Percentiles rank a stretch among this genome's conserved stretches.
Conservation (phyloP, 2,888 invertebrate genomes). For the Abrostola tripartita region DNA sequence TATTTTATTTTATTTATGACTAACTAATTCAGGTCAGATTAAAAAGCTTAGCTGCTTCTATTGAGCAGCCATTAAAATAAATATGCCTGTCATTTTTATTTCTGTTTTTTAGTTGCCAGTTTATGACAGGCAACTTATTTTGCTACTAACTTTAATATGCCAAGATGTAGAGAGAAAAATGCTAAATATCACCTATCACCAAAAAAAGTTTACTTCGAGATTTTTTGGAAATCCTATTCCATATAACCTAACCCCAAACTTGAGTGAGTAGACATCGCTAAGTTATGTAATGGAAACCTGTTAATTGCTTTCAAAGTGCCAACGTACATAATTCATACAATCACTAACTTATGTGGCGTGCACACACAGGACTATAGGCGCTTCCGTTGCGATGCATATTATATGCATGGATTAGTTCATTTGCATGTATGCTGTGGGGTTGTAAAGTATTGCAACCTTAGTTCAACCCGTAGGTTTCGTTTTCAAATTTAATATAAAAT, state of each 20-base stretch:
- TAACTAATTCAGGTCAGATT: too few relatives aligned
- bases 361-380: constrained; percentile 54
- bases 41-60: too few relatives aligned
- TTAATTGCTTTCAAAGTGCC: constrained; percentile 87
- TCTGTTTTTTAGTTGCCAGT: too few relatives aligned
- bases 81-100: too few relatives aligned
- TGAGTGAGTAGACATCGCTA: constrained; percentile 80
- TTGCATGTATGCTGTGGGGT: constrained; percentile 37
- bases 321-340: constrained; percentile 85
- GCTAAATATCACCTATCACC: too few relatives aligned
- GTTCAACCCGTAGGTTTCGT: not conserved
- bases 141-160: too few relatives aligned
- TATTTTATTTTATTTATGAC: too few relatives aligned
- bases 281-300: constrained; percentile 87
- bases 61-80: too few relatives aligned
- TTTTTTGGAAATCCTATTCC: constrained; percentile 54
- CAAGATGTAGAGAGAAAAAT: too few relatives aligned
- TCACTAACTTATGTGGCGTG: constrained; percentile 76
- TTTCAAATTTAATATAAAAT: too few relatives aligned
- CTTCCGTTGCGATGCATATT: constrained; percentile 54
- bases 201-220: not conserved
- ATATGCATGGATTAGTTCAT: constrained; percentile 57
- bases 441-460: constrained; percentile 21
- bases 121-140: too few relatives aligned
- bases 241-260: constrained; percentile 63